phyloP scores from a whole-genome alignment of 2,888 invertebrate genomes.

The Acrobasis suavella region DNA sequence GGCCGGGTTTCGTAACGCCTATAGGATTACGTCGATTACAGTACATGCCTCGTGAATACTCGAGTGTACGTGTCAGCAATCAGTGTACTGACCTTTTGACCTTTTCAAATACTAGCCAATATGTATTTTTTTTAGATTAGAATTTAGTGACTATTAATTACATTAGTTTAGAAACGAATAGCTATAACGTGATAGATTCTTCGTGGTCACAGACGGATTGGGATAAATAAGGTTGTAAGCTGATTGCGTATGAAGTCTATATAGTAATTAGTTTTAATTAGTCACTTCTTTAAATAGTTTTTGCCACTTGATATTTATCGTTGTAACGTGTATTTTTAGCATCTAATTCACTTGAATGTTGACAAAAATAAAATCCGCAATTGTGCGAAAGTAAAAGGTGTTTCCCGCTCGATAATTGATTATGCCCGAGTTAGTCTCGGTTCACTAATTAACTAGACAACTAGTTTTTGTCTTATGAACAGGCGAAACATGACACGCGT shows the following conservation, averaged over 20 bases:
- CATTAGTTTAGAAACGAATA: no score
- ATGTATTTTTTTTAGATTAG: no score
- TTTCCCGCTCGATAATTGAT: constrained; percentile 3
- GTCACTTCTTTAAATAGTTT: no score
- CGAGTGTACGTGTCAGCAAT: background rate
- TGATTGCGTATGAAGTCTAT: no score
- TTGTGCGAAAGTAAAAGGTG: constrained; percentile 17
- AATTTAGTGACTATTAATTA: no score
- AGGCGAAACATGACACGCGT: no score
- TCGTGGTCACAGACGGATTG: no score
- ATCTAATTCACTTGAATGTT: background rate
- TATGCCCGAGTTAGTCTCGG: constrained; percentile 11
- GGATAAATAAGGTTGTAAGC: no score
- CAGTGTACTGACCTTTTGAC: background rate
- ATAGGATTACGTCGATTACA: constrained; percentile 19
- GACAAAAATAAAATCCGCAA: constrained; percentile 1
- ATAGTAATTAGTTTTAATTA: no score
- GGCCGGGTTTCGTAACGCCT: constrained; percentile 18
- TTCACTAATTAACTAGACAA: constrained; percentile 4
- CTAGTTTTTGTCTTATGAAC: no score
- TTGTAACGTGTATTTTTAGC: background rate
- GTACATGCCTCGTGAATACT: constrained; percentile 13
- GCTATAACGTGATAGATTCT: no score
- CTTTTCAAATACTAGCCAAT: background rate
- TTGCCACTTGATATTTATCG: no score